Percentiles rank a stretch among this genome's conserved stretches.
phyloP scores from a whole-genome alignment of 2,797 vertebrate species.

The Delichon dasypus region DNA sequence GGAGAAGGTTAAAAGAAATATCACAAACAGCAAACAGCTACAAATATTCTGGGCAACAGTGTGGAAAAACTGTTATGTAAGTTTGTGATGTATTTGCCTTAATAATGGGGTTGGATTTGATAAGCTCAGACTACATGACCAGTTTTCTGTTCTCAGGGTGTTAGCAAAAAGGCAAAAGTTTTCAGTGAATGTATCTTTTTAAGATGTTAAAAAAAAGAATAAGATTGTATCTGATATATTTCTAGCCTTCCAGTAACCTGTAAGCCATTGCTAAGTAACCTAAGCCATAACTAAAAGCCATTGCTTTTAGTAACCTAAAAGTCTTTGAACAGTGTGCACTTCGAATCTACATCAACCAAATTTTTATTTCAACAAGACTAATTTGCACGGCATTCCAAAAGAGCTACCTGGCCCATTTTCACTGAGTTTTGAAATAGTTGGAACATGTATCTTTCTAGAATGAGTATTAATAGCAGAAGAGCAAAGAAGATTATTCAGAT shows the following conservation, averaged over 20 bases:
- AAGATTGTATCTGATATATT: neutral
- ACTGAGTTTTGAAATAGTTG: neutral
- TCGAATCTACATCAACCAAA: neutral
- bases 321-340: neutral
- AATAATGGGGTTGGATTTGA: neutral
- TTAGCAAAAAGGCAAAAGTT: neutral
- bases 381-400: neutral
- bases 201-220: neutral
- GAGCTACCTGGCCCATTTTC: neutral
- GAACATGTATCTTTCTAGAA: neutral
- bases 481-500: neutral
- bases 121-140: neutral
- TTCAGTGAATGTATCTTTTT: neutral
- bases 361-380: neutral
- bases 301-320: neutral
- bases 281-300: too few relatives aligned
- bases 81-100: neutral
- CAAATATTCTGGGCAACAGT: neutral
- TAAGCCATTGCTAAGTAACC: too few relatives aligned
- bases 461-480: neutral
- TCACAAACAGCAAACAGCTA: neutral
- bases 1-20: neutral
- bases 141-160: neutral
- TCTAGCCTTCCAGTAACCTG: neutral
- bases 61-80: slow-evolving; percentile 9